A percentile compares a stretch with the other conserved stretches of the same genome.
These are phyloP conservation scores for Turdus rufiventris DNA, from an alignment of 2,113 vertebrate species.

Conservation along the genomic window DNA sequence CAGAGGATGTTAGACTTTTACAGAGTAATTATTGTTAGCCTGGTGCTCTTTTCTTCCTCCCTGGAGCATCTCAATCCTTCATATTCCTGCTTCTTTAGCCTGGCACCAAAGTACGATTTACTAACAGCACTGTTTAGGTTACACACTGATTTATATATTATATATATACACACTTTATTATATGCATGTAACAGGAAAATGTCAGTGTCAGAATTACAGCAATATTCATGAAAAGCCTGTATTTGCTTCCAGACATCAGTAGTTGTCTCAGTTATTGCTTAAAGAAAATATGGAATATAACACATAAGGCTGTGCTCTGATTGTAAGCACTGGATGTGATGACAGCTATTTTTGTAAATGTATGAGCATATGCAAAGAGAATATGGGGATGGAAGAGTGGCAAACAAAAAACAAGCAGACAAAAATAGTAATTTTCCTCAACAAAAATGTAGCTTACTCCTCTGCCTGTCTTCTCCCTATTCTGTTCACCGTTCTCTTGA, in stretches of 20 bases:
- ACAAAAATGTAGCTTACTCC: neutral
- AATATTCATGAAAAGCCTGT: neutral
- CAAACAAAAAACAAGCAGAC: neutral
- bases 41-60: neutral
- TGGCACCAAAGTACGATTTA: neutral
- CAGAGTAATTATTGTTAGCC: neutral
- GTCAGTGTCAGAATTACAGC: neutral
- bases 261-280: neutral
- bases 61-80: neutral
- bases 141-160: neutral
- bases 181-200: neutral
- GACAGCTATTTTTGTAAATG: neutral
- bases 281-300: neutral
- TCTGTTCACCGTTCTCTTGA: neutral
- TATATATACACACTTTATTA: too few species aligned
- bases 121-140: neutral
- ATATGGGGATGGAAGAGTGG: neutral
- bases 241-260: neutral
- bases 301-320: neutral
- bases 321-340: neutral
- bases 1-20: neutral
- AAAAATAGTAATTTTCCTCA: neutral
- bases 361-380: neutral
- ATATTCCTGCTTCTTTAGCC: neutral
- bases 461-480: neutral